phyloP scores from a whole-genome alignment of 2,888 invertebrate genomes.

The Phyllotreta striolata region DNA sequence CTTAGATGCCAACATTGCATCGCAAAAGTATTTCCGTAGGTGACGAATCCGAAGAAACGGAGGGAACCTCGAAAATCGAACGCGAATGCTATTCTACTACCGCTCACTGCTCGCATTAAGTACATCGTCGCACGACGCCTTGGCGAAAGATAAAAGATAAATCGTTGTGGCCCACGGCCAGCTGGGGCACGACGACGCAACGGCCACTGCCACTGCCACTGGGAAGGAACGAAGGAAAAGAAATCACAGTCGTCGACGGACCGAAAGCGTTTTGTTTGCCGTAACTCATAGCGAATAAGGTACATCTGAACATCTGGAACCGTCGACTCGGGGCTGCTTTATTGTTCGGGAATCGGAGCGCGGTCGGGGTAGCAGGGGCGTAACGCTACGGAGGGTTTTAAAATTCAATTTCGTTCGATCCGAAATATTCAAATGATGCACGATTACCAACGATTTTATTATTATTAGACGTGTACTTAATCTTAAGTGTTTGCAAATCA shows the following conservation, averaged over 20 bases:
- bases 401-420: conserved; percentile 2
- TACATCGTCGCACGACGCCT: not conserved
- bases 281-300: conserved; percentile 35
- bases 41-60: too few relatives aligned
- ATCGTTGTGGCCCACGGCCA: conserved; percentile 27
- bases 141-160: conserved; percentile 20
- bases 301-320: conserved; percentile 44
- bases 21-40: too few relatives aligned
- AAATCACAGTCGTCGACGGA: conserved; percentile 44
- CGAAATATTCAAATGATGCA: too few relatives aligned
- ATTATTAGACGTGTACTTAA: too few relatives aligned
- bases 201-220: too few relatives aligned
- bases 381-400: not conserved
- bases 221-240: conserved; percentile 32
- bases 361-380: conserved; percentile 36
- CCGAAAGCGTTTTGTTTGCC: conserved; percentile 31
- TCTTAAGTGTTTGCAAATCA: too few relatives aligned
- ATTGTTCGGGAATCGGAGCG: conserved; percentile 42
- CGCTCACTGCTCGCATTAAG: too few relatives aligned
- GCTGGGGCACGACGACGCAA: conserved; percentile 30
- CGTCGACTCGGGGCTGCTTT: conserved; percentile 35
- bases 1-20: too few relatives aligned
- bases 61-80: conserved; percentile 2
- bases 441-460: too few relatives aligned
- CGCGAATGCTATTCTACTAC: not conserved